These are phyloP conservation scores for Euura saliciscinereae DNA, from an alignment of 1,140 invertebrate species.

Conservation along the genomic window DNA sequence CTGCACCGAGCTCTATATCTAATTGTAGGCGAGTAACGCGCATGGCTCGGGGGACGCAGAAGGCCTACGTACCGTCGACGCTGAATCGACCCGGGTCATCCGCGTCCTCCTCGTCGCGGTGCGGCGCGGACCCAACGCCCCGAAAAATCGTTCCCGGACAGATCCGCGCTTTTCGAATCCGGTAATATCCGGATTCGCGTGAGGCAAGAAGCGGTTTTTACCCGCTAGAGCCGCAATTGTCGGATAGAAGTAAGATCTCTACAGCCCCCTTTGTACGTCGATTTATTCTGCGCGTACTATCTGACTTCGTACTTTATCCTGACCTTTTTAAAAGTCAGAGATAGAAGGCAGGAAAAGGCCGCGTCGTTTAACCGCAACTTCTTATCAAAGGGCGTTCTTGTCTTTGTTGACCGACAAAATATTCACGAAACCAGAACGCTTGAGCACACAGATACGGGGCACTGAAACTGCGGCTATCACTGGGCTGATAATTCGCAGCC, in stretches of 20 bases:
- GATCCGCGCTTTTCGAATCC: background rate
- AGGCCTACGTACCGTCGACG: background rate
- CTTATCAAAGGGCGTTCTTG: too few relatives aligned
- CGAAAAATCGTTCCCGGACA: background rate
- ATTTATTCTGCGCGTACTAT: too few relatives aligned
- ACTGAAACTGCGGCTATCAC: too few relatives aligned
- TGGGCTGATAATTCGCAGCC: too few relatives aligned
- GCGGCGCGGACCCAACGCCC: background rate
- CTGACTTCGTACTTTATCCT: background rate
- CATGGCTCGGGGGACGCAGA: background rate
- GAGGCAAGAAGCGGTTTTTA: too few relatives aligned
- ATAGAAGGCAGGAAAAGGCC: conserved; percentile 1
- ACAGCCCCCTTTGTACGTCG: too few relatives aligned
- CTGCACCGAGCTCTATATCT: background rate
- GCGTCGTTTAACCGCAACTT: background rate
- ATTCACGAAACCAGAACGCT: too few relatives aligned
- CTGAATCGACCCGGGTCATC: conserved; percentile 1
- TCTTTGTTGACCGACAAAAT: too few relatives aligned
- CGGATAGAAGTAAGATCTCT: too few relatives aligned
- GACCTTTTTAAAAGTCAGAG: conserved; percentile 5
- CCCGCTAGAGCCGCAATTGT: too few relatives aligned
- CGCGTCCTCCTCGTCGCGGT: too few relatives aligned
- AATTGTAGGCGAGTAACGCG: background rate
- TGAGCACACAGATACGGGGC: too few relatives aligned
- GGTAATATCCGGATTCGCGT: background rate